Evolutionary conservation across 2,113 vertebrate species (phyloP).

Genomic region (Rhinolophus sinicus): DNA sequence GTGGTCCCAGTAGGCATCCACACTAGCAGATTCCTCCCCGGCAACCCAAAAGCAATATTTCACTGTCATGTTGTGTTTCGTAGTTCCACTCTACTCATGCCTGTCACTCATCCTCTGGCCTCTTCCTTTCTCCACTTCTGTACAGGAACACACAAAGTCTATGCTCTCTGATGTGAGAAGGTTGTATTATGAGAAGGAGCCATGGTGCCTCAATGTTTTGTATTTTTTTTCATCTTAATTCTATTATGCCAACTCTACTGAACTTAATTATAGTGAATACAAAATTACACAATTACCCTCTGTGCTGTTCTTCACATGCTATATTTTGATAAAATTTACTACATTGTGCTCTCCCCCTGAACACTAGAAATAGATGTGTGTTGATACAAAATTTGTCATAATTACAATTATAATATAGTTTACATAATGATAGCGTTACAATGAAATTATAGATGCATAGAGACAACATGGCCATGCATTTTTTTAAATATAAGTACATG

Average conservation of each 20-base stretch:
- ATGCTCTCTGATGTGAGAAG: not conserved
- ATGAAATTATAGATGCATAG: slow-evolving; percentile 71
- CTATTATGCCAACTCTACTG: slow-evolving; percentile 67
- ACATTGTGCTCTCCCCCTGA: slow-evolving; percentile 56
- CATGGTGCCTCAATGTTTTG: not conserved
- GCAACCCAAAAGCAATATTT: not conserved
- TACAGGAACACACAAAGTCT: not conserved
- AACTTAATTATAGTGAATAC: slow-evolving; percentile 77
- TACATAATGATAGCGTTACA: slow-evolving; percentile 77
- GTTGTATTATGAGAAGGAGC: not conserved
- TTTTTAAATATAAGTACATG: slow-evolving; percentile 40
- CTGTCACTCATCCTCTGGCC: not conserved
- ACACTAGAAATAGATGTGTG: slow-evolving; percentile 65
- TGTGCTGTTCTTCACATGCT: slow-evolving; percentile 70
- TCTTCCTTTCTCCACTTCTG: not conserved
- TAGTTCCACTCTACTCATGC: not conserved
- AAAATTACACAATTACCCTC: slow-evolving; percentile 76
- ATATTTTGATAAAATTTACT: slow-evolving; percentile 78
- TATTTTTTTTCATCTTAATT: slow-evolving; percentile 53
- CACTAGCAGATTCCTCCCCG: not conserved
- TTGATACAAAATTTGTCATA: slow-evolving; percentile 73
- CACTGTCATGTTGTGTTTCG: not conserved
- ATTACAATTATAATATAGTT: slow-evolving; percentile 78
- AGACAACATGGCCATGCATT: slow-evolving; percentile 59
- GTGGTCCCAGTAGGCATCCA: not conserved